Percentiles rank a stretch among this genome's conserved stretches.
phyloP scores from a whole-genome alignment of 2,113 vertebrate species.

The Anguilla rostrata region DNA sequence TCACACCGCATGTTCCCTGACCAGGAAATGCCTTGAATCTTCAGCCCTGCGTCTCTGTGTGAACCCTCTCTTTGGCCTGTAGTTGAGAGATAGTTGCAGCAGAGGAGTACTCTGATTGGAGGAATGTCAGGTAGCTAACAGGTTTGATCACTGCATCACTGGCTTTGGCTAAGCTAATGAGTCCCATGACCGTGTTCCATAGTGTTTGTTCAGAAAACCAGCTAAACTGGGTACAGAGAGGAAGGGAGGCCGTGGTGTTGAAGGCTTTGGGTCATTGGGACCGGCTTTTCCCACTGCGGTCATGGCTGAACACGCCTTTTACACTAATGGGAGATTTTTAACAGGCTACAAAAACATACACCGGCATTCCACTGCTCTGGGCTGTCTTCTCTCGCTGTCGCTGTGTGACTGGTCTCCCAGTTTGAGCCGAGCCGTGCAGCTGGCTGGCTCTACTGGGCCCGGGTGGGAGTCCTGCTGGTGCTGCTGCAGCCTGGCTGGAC shows the following conservation, averaged over 20 bases:
- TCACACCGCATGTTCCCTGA: background rate
- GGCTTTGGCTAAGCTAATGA: background rate
- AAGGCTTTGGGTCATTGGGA: background rate
- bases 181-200: background rate
- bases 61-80: background rate
- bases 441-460: too few species aligned
- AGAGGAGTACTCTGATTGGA: background rate
- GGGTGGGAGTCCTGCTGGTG: too few species aligned
- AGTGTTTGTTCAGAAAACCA: background rate
- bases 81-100: background rate
- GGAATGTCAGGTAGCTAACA: background rate
- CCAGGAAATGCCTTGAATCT: background rate
- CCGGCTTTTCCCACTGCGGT: background rate
- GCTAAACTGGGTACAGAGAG: background rate
- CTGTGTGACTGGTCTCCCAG: too few species aligned
- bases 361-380: too few species aligned
- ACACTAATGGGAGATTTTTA: too few species aligned
- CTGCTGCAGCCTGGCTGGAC: too few species aligned
- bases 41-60: background rate
- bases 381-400: too few species aligned
- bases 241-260: background rate
- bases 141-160: background rate
- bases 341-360: too few species aligned
- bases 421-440: too few species aligned
- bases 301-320: background rate